Base-by-base conservation (phyloP, 2,797 vertebrate species). In the Bufotes viridis region DNA sequence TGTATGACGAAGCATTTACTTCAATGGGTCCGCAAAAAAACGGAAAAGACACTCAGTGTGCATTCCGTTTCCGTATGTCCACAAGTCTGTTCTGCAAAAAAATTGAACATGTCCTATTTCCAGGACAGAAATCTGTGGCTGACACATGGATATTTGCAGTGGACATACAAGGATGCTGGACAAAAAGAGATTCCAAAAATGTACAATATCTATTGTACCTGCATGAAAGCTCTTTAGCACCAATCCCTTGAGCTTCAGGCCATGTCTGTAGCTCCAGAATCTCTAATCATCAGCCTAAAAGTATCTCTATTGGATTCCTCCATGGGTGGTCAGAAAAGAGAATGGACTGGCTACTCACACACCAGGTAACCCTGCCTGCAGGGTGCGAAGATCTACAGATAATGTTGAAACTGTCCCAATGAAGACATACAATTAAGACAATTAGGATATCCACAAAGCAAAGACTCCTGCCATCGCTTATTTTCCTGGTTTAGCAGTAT, bases 321-420 rank as follows among this genome's bases (percentile, higher is more conserved):
- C 61, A 65, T 78, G 81, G 75, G 81, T 88, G 81, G 81, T 75
- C 61, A 61, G 2, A 42, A 8, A 22, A 78, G 15, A 53, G 70
- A 78, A 87, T 78, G 60, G 22, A 15, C 74, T 13, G 65, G n/a
- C 57, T 55, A 2, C 22, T 69, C 51, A 18, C 75, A 67, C 81
- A 51, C 34, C 11, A 20, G 70, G 72, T 87, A 87, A 57, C 61
- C 67, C 72, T 87, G 87, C 87, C 87, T 80, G 70, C 51, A 74
- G 87, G 87, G 75, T 7, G n/a, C 63, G 7, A 0, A 84, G 87
- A 81, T 85, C 67, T 34, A 8, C 51, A 80, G 82, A 84, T 88
- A 88, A 63, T 2, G 20, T 13, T 17, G 69, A 82, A 74, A 63
- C 42, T 12, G 20, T 51, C 34, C 42, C 26, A 69, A 69, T 57